These are phyloP conservation scores for Hypothenemus hampei DNA, from an alignment of 1,140 invertebrate species.

Conservation along the genomic window DNA sequence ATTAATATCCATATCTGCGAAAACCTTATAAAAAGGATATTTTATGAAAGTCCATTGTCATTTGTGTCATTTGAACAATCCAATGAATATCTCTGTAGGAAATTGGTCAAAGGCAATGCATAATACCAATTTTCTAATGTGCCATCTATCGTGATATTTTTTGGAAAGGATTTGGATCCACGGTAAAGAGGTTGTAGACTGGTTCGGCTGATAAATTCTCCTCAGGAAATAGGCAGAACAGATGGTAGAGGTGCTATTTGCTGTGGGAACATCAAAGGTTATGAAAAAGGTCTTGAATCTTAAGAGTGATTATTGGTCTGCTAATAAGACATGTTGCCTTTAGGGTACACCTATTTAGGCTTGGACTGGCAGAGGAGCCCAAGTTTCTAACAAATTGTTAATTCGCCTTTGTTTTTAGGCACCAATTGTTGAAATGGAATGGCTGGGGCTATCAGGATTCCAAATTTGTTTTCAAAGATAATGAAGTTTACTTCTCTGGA, in stretches of 20 bases:
- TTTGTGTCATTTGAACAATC: not conserved
- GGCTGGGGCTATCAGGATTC: slow-evolving; percentile 98
- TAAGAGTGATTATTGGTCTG: not conserved
- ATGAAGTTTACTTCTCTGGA: slow-evolving; percentile 68
- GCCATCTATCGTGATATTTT: not conserved
- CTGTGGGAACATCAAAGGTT: not conserved
- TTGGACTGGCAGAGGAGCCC: too few species aligned
- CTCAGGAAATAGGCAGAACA: not conserved
- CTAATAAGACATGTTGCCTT: not conserved
- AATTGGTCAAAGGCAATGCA: not conserved
- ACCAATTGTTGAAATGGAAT: slow-evolving; percentile 91
- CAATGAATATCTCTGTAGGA: not conserved
- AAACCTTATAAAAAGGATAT: not conserved
- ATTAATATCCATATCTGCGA: not conserved
- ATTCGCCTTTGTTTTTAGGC: slow-evolving; percentile 52
- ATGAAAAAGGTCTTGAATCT: not conserved
- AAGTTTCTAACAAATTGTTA: not conserved
- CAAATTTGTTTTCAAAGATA: slow-evolving; percentile 59
- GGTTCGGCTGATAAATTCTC: not conserved
- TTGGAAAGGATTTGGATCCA: not conserved
- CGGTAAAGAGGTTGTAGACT: not conserved
- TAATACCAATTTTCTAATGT: not conserved
- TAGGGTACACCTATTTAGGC: not conserved
- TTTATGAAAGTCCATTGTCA: not conserved
- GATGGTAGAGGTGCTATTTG: not conserved